Evolutionary conservation across 2,797 vertebrate species (phyloP), one percentile per base, ranked within the genome.

Genomic region (Sebastes glaucus): DNA sequence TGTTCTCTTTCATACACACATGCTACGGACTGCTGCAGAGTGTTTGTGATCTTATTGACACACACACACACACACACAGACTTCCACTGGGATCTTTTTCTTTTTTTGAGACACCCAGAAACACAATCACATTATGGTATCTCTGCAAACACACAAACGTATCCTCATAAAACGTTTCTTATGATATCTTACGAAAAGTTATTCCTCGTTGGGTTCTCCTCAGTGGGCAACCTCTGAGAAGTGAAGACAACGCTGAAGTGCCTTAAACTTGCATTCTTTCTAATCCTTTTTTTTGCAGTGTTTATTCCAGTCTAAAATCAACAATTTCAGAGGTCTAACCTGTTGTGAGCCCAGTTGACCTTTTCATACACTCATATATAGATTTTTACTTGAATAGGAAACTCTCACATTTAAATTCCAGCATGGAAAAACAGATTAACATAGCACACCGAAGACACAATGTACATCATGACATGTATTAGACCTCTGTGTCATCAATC

Each of bases 1-100:
- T 13, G 18, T 11, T 59, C 68, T 18, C 67, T 82, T 75, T 87
- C 80, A 74, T 35, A n/a, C 68, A 64, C 77, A 78, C 70, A 78
- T 46, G n/a, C 18, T 11, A 25, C 23, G 1, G 25, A 23, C 33
- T 7, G 55, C 61, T 70, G 52, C 16, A 52, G 20, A n/a, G 62
- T 61, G 61, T 63, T 77, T 63, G 4, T 76, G 68, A 74, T 80
- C 66, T 32, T 22, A 77, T 25, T 61, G 25, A 23, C 22, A n/a
- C 33, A 63, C 46, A 30, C 28, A n/a, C n/a, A n/a, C n/a, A 67
- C 65, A 78, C 38, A 76, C 59, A 67, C n/a, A 61, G 22, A 5
- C 11, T 20, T 59, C 57, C 14, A 7, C 14, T 28, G 56, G 0
- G 49, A 52, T 52, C 0, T 0, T n/a, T 52, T 52, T n/a, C 20